phyloP scores from a whole-genome alignment of 2,113 vertebrate species.

The Elephas maximus region DNA sequence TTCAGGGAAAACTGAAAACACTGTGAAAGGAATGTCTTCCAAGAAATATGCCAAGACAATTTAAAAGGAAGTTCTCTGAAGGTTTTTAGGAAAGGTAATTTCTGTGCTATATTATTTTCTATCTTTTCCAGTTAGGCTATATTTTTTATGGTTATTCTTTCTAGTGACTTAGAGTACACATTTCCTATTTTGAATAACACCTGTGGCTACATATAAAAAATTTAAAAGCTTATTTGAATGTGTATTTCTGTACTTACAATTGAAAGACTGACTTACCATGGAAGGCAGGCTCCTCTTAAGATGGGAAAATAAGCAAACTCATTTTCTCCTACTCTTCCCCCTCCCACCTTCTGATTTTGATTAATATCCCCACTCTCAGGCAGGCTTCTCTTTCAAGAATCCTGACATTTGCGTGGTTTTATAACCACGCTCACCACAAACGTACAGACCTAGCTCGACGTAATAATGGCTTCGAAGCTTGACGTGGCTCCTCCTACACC shows the following conservation, averaged over 20 bases:
- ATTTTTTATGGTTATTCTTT: neutral
- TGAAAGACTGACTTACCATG: neutral
- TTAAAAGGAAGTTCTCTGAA: neutral
- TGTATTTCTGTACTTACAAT: neutral
- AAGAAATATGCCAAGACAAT: neutral
- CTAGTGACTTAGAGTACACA: neutral
- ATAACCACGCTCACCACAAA: neutral
- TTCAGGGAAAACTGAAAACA: neutral
- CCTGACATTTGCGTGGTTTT: neutral
- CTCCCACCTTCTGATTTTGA: neutral
- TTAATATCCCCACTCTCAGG: neutral
- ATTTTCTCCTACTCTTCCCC: neutral
- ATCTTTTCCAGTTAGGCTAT: neutral
- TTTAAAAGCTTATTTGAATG: neutral
- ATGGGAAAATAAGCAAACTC: neutral
- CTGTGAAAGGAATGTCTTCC: neutral
- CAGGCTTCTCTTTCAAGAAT: neutral
- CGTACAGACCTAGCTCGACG: neutral
- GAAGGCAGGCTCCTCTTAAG: neutral
- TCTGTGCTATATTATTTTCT: neutral
- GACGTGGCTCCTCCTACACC: neutral
- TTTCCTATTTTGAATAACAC: neutral
- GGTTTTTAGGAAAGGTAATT: neutral
- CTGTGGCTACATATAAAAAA: neutral
- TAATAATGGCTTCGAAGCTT: neutral